phyloP scores from a whole-genome alignment of 2,113 vertebrate species.

The Rostratula benghalensis region DNA sequence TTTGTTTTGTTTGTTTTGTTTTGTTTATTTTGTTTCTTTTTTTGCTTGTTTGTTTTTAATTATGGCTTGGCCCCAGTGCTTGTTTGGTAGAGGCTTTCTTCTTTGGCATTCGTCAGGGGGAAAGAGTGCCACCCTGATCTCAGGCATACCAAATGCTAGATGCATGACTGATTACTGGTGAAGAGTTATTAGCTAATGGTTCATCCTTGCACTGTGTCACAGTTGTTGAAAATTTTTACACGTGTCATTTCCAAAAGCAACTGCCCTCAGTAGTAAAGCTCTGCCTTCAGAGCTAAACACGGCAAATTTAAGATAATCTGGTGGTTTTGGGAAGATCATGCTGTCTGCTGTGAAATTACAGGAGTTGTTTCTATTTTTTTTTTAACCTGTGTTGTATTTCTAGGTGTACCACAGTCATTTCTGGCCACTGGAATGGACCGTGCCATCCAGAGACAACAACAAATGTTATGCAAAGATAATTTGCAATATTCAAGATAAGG shows the following conservation, averaged over 20 bases:
- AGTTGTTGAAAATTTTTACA: neutral
- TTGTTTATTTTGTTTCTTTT: neutral
- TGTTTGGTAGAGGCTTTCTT: neutral
- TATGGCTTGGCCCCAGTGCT: neutral
- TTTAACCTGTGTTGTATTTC: constrained; percentile 5
- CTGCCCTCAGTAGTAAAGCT: neutral
- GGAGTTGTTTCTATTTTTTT: neutral
- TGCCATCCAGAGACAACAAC: constrained; percentile 83
- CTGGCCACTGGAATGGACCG: constrained; percentile 85
- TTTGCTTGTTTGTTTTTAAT: neutral
- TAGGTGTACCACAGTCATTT: constrained; percentile 86
- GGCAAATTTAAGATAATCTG: neutral
- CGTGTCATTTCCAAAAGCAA: neutral
- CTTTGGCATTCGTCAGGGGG: neutral
- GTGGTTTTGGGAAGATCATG: neutral
- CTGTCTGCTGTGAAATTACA: neutral
- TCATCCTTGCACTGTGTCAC: neutral
- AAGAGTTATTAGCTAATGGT: neutral
- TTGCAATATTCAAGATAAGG: constrained; percentile 79
- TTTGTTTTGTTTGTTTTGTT: neutral
- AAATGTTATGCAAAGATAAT: constrained; percentile 86
- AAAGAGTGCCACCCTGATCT: neutral
- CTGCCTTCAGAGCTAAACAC: neutral
- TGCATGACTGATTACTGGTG: neutral
- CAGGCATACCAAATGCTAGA: neutral